These are phyloP conservation scores for Hirtodrosophila trivittata DNA, from an alignment of 2,888 invertebrate species.

Conservation along the genomic window DNA sequence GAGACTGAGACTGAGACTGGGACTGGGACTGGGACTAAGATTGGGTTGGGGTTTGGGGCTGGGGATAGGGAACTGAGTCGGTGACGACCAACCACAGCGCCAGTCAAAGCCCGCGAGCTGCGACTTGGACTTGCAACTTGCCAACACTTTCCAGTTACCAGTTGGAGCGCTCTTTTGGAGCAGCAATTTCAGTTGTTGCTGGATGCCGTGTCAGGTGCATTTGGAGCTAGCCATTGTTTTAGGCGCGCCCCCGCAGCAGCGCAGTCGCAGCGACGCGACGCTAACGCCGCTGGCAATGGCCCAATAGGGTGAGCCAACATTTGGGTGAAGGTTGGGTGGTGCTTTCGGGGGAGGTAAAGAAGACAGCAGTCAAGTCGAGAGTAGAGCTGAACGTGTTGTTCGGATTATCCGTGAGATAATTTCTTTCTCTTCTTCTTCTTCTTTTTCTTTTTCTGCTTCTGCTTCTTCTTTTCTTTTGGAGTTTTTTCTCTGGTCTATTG, in stretches of 20 bases:
- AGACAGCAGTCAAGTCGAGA: slow-evolving; percentile 14
- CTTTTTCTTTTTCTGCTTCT: background rate
- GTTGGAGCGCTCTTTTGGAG: slow-evolving; percentile 4
- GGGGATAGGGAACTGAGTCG: slow-evolving; percentile 1
- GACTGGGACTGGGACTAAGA: background rate
- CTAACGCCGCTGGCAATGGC: slow-evolving; percentile 14
- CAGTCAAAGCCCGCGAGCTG: slow-evolving; percentile 21
- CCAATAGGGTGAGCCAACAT: slow-evolving; percentile 56
- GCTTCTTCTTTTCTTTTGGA: background rate
- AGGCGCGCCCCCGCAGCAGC: slow-evolving; percentile 66
- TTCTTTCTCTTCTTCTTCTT: slow-evolving; percentile 45
- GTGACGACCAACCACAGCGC: slow-evolving; percentile 65
- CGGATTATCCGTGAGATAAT: slow-evolving; percentile 79
- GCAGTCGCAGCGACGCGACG: slow-evolving; percentile 17
- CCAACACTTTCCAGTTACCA: slow-evolving; percentile 38
- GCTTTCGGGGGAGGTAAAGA: background rate
- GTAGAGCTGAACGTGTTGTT: slow-evolving; percentile 66
- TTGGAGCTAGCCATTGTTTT: slow-evolving; percentile 60
- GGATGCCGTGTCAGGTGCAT: slow-evolving; percentile 58
- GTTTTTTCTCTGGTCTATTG: slow-evolving; percentile 32
- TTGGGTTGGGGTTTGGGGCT: background rate
- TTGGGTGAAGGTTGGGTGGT: slow-evolving; percentile 49
- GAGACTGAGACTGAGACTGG: background rate
- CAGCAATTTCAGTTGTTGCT: background rate
- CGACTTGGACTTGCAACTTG: slow-evolving; percentile 41